Conservation (phyloP, 2,113 vertebrate genomes). For the Lepisosteus oculatus region DNA sequence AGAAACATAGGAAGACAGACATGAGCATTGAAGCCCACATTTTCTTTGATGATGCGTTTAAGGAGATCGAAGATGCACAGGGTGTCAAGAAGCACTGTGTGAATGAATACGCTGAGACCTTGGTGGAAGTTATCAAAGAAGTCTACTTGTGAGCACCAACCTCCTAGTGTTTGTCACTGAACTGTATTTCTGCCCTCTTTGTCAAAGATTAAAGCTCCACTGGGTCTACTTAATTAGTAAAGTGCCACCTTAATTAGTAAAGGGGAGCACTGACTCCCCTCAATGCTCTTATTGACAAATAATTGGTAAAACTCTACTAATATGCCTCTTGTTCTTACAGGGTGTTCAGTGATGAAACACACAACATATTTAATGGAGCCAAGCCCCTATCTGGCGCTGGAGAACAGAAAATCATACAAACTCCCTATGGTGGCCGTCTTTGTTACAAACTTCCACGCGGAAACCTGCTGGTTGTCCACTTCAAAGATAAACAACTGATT, state of each 20-base stretch:
- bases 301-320: neutral
- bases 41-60: conserved; percentile 56
- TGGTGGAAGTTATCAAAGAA: conserved; percentile 41
- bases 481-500: conserved; percentile 54
- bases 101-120: conserved; percentile 39
- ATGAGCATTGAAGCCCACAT: conserved; percentile 53
- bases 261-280: no score
- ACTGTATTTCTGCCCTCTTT: no score
- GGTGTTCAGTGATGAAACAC: conserved; percentile 43
- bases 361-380: conserved; percentile 27
- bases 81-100: conserved; percentile 29
- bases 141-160: conserved; percentile 45
- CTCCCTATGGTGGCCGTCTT: conserved; percentile 55
- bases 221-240: no score
- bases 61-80: neutral
- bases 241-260: no score
- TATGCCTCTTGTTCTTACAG: conserved; percentile 27
- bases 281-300: no score
- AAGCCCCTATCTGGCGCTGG: neutral
- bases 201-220: no score
- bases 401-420: conserved; percentile 37
- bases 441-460: conserved; percentile 49
- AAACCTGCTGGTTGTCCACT: conserved; percentile 50
- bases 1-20: neutral
- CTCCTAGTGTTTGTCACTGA: no score